Evolutionary conservation across 2,797 vertebrate genomes (phyloP), one percentile per base, ranked within the genome.

Genomic region (Myripristis murdjan): DNA sequence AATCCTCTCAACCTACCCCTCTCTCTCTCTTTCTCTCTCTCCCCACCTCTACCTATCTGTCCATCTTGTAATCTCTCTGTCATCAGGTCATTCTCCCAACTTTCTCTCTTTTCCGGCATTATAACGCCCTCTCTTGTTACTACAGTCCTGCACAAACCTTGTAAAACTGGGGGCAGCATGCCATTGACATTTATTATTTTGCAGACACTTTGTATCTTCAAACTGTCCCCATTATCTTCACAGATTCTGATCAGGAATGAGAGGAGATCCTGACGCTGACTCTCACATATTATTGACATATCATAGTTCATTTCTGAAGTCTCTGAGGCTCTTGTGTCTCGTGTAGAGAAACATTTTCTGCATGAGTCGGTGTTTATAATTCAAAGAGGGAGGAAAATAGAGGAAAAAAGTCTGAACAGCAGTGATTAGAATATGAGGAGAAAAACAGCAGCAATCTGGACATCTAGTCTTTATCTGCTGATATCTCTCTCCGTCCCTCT

Each of bases 41-140:
- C 28, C 82, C 60, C 73, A 53, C 62, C 73, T 85, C 59, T 64
- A 75, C 84, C 73, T 87, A 82, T 90, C 87, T 74, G 64, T 81
- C 46, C 71, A 67, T 64, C 77, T 88, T 86, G 88, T 85, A 64
- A 75, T 88, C 64, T 77, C 89, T 90, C 89, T 89, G 64, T 81
- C 87, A 88, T 85, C 84, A 88, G 88, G 84, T 88, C 86, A 88
- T 85, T 67, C 51, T 83, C 83, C 80, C 73, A 52, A 75, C 64
- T 76, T 76, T 81, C 53, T 75, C 59, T 51, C 64, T 65, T 57
- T 68, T 64, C 70, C 78, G 72, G 81, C 76, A 60, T 12, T 52
- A 35, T 11, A 18, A 62, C 53, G 11, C 24, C 12, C 64, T 18
- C 24, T 31, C 44, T 49, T 72, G 65, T 75, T 77, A 72, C 62